Percentiles rank a stretch among this genome's conserved stretches.
Conservation (phyloP, 2,888 invertebrate genomes). For the Acronicta psi region DNA sequence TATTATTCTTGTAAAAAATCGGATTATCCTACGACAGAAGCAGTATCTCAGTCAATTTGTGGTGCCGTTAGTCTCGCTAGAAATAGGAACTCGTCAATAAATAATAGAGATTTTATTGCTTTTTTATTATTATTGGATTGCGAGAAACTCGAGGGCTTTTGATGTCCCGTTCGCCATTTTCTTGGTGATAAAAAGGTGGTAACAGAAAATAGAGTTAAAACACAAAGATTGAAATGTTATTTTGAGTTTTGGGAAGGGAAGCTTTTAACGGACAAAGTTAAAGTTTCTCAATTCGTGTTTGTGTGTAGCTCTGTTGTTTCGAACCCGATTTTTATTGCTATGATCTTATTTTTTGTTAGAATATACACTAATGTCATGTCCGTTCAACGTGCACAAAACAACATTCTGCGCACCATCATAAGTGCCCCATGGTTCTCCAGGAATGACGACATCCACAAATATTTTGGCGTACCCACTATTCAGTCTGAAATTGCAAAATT, state of each 20-base stretch:
- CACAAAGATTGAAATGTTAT: conserved; percentile 47
- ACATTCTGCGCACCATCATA: too few relatives aligned
- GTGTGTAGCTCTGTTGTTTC: too few relatives aligned
- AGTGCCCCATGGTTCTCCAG: too few relatives aligned
- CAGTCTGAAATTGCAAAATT: too few relatives aligned
- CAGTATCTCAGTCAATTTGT: conserved; percentile 42
- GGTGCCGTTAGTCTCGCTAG: conserved; percentile 58
- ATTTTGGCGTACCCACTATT: too few relatives aligned
- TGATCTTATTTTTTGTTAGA: too few relatives aligned
- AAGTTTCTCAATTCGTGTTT: too few relatives aligned
- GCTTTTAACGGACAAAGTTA: too few relatives aligned
- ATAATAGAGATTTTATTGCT: conserved; percentile 81
- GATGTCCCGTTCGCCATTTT: conserved; percentile 68
- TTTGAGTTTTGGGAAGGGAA: background rate
- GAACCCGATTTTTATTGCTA: too few relatives aligned
- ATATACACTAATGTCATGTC: too few relatives aligned
- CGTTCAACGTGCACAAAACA: too few relatives aligned
- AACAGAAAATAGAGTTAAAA: conserved; percentile 62
- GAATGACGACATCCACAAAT: too few relatives aligned
- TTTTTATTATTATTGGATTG: conserved; percentile 86
- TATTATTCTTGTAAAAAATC: background rate
- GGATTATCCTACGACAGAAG: conserved; percentile 5
- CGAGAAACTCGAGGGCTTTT: conserved; percentile 69
- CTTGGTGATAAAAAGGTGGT: conserved; percentile 70
- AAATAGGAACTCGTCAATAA: conserved; percentile 72